Evolutionary conservation across 2,797 vertebrate genomes (phyloP), one percentile per base, ranked within the genome.

Genomic region (Distichodus sexfasciatus): DNA sequence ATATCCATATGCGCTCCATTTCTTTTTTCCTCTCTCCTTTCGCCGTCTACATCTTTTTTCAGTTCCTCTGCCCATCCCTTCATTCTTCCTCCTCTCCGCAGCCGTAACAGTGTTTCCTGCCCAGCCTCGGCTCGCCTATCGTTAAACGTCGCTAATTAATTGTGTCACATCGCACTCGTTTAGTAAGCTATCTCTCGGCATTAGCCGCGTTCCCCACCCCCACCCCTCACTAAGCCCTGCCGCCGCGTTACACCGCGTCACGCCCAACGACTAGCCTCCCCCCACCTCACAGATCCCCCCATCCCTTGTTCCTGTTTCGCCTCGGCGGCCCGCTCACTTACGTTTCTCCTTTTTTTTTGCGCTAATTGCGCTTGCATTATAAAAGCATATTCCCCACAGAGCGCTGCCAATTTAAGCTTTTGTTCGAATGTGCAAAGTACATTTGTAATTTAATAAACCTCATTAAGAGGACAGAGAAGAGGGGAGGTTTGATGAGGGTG

Each of bases 371-470:
- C 72, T 71, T 69, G 77, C 68, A 88, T 85, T 88, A 83, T 76
- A 74, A 85, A 89, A 89, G 87, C 83, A 85, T 86, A 87, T 87
- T 89, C 87, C 83, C 85, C 2, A 41, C 71, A 77, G 87, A 89
- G 79, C 68, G 59, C 77, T 77, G 76, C 85, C 87, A 87, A 85
- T 89, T 88, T 84, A 80, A 86, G 83, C 85, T 83, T 86, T 87
- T 88, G 86, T 85, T 85, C 75, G 84, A 77, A 86, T 76, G 82
- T 87, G 87, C 84, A 79, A 80, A 86, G 87, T 85, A 79, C 71
- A 86, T 82, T 84, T 85, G 82, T 89, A 88, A 92, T 91, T 87
- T 86, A 87, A 90, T 90, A 88, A 89, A 84, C 77, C 81, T 88
- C 85, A 89, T 91, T 90, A 90, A 82, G 6, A 19, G 76, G 57